A percentile compares a stretch with the other conserved stretches of the same genome.
Conservation (phyloP, 2,797 vertebrate genomes). For the Anabacerthia variegaticeps region DNA sequence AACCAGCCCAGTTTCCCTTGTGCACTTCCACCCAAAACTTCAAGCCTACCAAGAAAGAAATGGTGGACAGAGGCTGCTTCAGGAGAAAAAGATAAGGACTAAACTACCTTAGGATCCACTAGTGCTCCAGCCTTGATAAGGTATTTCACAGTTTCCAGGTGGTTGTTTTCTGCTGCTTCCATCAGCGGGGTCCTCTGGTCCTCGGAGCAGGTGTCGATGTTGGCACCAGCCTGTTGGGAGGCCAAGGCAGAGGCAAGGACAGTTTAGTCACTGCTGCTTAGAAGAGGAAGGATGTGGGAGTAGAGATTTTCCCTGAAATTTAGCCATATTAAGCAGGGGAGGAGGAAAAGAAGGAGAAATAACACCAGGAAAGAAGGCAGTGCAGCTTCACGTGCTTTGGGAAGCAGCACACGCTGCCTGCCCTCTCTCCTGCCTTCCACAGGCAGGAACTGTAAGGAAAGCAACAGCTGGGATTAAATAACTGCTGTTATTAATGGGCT, state of each 20-base stretch:
- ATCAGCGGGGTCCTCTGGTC: slow-evolving; percentile 93
- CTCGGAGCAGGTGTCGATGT: slow-evolving; percentile 91
- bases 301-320: background rate
- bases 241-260: background rate
- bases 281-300: background rate
- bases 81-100: background rate
- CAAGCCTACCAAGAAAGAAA: background rate
- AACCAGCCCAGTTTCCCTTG: background rate
- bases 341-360: background rate
- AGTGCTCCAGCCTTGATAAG: slow-evolving; percentile 92
- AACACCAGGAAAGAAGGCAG: background rate
- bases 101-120: slow-evolving; percentile 86
- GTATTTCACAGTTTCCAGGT: slow-evolving; percentile 92
- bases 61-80: slow-evolving; percentile 10
- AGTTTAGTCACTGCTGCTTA: background rate
- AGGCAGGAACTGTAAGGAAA: background rate
- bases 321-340: background rate
- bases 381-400: background rate
- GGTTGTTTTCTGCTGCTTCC: slow-evolving; percentile 93
- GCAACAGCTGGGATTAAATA: background rate
- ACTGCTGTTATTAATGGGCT: background rate
- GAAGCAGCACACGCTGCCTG: background rate
- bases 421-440: background rate
- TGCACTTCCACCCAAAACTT: background rate
- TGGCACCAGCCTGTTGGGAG: slow-evolving; percentile 88